Base-by-base conservation (phyloP, 2,888 invertebrate genomes). In the Trachelus tabidus region DNA sequence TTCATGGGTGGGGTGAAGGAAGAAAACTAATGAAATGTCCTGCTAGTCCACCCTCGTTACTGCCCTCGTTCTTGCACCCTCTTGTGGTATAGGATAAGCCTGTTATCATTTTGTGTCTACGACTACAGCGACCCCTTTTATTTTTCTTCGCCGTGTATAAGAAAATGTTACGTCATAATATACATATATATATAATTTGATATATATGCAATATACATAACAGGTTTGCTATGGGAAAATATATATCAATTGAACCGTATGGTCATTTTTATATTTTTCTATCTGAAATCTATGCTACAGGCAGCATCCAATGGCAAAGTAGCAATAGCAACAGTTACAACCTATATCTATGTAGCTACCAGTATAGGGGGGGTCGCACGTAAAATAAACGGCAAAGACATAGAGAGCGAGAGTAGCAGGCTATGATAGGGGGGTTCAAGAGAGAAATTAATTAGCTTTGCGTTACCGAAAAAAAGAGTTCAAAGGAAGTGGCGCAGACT, bases 401-500 rank as follows among this genome's bases (percentile, higher is more conserved):
- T 77, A 30, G 69, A 69, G 77, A 31, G 33, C 79, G 81, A 76
- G 79, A 69, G 79, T 34, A 40, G 73, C 77, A 78, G 77, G 81
- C 30, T 33, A 75, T 35, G 73, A 75, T 69, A 76, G 40, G 69
- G 37, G 78, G 79, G 77, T 68, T 73, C 76, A 83, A 85, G 86
- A 84, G 84, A 82, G 81, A 86, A 87, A 87, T 89, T 89, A 89
- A 88, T 88, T 88, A 87, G 87, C 85, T 84, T 83, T 83, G 84
- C 86, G 85, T 86, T 86, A 81, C 84, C 85, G 85, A 85, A 87
- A 86, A 85, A 85, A 84, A 82, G 86, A 87, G 89, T 88, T 90
- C 89, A 90, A 90, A 90, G 90, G 87, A 88, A 90, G 89, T 89
- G 86, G 83, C 84, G 85, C 83, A 34, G 81, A 83, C 82, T 83